Evolutionary conservation across 2,113 vertebrate species (phyloP).

Genomic region (Marmota flaviventris): DNA sequence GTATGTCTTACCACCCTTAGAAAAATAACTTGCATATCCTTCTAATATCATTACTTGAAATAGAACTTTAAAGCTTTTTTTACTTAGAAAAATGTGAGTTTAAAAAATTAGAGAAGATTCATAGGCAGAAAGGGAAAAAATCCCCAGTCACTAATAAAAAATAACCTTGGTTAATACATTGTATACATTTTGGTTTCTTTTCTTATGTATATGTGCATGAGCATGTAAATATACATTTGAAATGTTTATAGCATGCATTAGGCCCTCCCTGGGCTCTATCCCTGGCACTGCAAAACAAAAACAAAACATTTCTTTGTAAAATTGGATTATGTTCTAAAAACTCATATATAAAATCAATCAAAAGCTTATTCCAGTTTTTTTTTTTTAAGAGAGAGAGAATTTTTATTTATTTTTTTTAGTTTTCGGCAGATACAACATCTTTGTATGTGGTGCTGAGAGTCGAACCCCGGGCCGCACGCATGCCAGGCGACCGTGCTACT

Average conservation of each 20-base stretch:
- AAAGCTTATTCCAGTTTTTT: not conserved
- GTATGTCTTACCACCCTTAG: not conserved
- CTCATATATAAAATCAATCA: not conserved
- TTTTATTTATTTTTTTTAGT: too few relatives aligned
- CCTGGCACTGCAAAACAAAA: not conserved
- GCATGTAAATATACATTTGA: not conserved
- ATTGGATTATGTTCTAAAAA: slow-evolving; percentile 36
- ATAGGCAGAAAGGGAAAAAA: not conserved
- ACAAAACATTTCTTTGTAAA: not conserved
- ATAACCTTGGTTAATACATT: not conserved
- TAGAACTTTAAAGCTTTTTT: slow-evolving; percentile 17
- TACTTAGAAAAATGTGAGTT: not conserved
- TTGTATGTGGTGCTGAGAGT: too few relatives aligned
- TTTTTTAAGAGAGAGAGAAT: too few relatives aligned
- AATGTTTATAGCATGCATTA: not conserved
- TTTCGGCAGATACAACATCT: too few relatives aligned
- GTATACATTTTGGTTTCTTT: not conserved
- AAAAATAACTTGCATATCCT: slow-evolving; percentile 23
- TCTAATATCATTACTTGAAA: not conserved
- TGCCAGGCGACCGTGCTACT: too few relatives aligned
- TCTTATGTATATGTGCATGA: not conserved
- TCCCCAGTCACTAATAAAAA: not conserved
- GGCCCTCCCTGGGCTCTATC: not conserved
- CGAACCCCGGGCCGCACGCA: too few relatives aligned
- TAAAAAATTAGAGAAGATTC: slow-evolving; percentile 34